Evolutionary conservation across 2,888 invertebrate genomes (phyloP).

Genomic region (Cheilosia soror): DNA sequence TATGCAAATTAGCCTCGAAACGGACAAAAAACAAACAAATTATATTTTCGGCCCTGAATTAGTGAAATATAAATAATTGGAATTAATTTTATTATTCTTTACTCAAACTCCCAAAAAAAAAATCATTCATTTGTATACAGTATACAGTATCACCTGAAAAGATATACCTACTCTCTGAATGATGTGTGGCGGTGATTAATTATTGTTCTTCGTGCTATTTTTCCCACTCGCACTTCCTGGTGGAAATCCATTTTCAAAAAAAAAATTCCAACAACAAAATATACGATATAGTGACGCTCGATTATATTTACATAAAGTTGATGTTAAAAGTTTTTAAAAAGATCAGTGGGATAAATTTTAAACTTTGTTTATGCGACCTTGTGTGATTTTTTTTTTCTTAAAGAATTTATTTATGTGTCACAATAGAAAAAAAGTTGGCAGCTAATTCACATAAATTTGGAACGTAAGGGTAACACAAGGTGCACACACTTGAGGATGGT

Average conservation of each 20-base stretch:
- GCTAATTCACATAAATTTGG: slow-evolving; percentile 27
- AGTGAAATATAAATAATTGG: slow-evolving; percentile 50
- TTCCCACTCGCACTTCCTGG: slow-evolving; percentile 58
- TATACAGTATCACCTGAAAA: not conserved
- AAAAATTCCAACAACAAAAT: slow-evolving; percentile 20
- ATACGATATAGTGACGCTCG: slow-evolving; percentile 12
- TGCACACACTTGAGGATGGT: slow-evolving; percentile 26
- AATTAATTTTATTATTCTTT: slow-evolving; percentile 63
- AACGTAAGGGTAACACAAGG: slow-evolving; percentile 42
- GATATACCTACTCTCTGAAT: slow-evolving; percentile 9
- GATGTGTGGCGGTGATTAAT: slow-evolving; percentile 62
- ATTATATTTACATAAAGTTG: slow-evolving; percentile 32
- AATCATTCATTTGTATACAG: slow-evolving; percentile 30
- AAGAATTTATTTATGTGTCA: slow-evolving; percentile 45
- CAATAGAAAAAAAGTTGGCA: slow-evolving; percentile 50
- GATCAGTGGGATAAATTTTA: slow-evolving; percentile 6
- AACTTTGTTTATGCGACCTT: slow-evolving; percentile 49
- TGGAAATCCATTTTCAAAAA: slow-evolving; percentile 45
- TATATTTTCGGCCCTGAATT: slow-evolving; percentile 53
- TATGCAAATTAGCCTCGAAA: slow-evolving; percentile 60
- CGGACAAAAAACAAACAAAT: slow-evolving; percentile 7
- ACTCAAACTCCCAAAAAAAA: slow-evolving; percentile 7
- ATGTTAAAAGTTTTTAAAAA: slow-evolving; percentile 7
- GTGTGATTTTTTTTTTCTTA: slow-evolving; percentile 31
- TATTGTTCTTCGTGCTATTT: slow-evolving; percentile 45